Evolutionary conservation across 2,113 vertebrate species (phyloP), one percentile per base, ranked within the genome.

Genomic region (Clinocottus analis): DNA sequence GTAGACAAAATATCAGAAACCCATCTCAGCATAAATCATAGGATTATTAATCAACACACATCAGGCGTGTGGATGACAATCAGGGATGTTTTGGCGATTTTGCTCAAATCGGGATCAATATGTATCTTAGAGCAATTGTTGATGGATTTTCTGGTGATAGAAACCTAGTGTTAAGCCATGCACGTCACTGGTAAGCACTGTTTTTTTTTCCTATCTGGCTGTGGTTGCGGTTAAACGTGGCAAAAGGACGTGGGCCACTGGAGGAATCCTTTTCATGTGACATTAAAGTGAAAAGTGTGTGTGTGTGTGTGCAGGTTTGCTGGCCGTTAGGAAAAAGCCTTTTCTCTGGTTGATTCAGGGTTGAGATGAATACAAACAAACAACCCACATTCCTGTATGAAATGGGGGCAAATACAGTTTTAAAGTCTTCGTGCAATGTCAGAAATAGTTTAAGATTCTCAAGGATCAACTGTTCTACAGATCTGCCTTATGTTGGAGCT

Each of bases 401-500:
- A 27, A 72, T 3, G 39, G 39, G 2, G n/a, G 14, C 31, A 37
- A 65, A 41, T 31, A 11, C 31, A 61, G 25, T 33, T 10, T 41
- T 37, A 31, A 5, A 53, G 43, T 76, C 23, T 63, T 19, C 33
- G 6, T n/a, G 14, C 35, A 55, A 19, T 35, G 17, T 73, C n/a
- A 41, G 58, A 80, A 72, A 58, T 29, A 8, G 47, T 53, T 11
- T 25, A 12, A 21, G 17, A 27, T 71, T 78, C 45, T 55, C 3
- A 0, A 68, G 63, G 77, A 61, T 69, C 51, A 58, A 31, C 35
- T 75, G 58, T 60, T 73, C 78, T 76, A 63, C 39, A 37, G 56
- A 62, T 27, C 25, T 37, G 67, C 31, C 5, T 59, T 17, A 55
- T 3, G 2, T 21, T 25, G 35, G 21, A 72, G n/a, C 66, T 55